Conservation (phyloP, 2,797 vertebrate species). For the Eidolon dupreanum region DNA sequence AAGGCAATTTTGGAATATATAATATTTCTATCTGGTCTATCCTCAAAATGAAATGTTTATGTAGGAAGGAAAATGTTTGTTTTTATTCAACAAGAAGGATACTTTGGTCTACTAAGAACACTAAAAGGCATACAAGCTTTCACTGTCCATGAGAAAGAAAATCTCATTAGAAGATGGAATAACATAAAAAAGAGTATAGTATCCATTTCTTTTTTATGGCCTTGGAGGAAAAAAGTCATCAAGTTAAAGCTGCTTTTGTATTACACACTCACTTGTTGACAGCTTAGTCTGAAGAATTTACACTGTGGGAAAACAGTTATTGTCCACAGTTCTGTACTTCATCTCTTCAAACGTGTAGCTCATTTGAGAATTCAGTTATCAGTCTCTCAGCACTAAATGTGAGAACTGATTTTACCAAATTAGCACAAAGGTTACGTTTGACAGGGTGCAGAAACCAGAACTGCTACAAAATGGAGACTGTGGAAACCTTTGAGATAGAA, state of each 20-base stretch:
- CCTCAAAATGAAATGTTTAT: constrained; percentile 49
- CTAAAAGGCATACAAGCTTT: constrained; percentile 14
- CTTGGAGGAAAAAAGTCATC: constrained; percentile 71
- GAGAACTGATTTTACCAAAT: constrained; percentile 84
- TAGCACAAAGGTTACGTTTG: constrained; percentile 79
- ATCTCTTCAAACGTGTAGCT: constrained; percentile 76
- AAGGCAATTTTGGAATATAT: not conserved
- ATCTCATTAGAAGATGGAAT: constrained; percentile 61
- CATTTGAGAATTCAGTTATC: constrained; percentile 79
- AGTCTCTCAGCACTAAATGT: constrained; percentile 83
- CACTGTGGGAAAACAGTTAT: constrained; percentile 80
- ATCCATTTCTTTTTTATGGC: constrained; percentile 74
- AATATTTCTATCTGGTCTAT: not conserved
- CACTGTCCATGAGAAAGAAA: constrained; percentile 42
- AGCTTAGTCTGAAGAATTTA: constrained; percentile 83
- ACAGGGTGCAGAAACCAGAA: constrained; percentile 80
- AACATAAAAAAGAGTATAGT: constrained; percentile 67
- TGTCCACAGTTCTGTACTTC: constrained; percentile 79
- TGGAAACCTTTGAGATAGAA: not conserved
- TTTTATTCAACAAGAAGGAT: constrained; percentile 38
- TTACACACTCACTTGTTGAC: constrained; percentile 71
- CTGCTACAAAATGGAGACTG: constrained; percentile 22
- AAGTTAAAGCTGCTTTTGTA: constrained; percentile 80
- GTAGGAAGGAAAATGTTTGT: constrained; percentile 51
- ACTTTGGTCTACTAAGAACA: constrained; percentile 53